Base-by-base conservation (phyloP, 2,888 invertebrate species). In the Drosophila barbarae region DNA sequence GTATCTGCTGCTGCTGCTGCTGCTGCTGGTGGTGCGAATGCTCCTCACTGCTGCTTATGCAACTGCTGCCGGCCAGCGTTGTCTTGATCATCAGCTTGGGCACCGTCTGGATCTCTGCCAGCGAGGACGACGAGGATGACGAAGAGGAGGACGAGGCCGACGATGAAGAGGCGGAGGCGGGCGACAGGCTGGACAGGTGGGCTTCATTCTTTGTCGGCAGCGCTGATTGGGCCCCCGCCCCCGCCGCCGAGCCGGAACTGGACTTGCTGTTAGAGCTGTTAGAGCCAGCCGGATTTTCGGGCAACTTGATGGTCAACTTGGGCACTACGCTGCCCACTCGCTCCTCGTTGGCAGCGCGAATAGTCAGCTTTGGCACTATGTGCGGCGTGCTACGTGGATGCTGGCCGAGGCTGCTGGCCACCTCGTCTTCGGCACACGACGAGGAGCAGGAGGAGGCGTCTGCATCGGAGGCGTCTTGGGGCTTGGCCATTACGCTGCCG, bases 51-150 rank as follows among this genome's bases (percentile, higher is more conserved):
- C 71, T 84, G n/a, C 51, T 74, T n/a, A 78, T 72, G 57, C 80
- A 84, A 46, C 81, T 85, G 70, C 80, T 67, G 50, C 74, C 66
- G 28, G 86, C 84, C 39, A 79, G 73, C 66, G 87, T 85, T 32
- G 91, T 90, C 87, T 92, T 92, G 39, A 92, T 92, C 55, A 92
- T 92, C 60, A 92, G 89, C 89, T 92, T 92, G 78, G 92, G 92
- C 85, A 92, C 89, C 85, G 91, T 90, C 6, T 68, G 81, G 81
- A 86, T 71, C 21, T 64, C 54, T 32, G 73, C 65, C 35, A 69
- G 36, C 21, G 63, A 70, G 53, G 74, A 50, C 23, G 64, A 53
- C 10, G 90, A 81, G 84, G 78, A 46, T 5, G 74, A 71, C 1
- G 76, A 71, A 7, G 78, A 82, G 26, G 84, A 73, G 15, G 73